Conservation (phyloP, 2,113 vertebrate species). For the Neolamprologus hecqui region DNA sequence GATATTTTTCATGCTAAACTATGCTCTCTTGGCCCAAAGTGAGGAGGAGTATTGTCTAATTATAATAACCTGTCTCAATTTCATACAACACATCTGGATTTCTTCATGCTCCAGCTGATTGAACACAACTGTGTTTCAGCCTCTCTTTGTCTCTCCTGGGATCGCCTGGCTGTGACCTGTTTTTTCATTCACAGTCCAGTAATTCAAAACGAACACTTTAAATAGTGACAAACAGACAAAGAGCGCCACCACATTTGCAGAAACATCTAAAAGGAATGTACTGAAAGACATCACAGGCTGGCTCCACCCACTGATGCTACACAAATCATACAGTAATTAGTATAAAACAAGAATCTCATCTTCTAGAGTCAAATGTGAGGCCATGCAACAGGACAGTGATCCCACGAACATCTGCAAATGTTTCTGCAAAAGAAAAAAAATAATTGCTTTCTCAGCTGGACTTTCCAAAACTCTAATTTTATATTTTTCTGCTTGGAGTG, state of each 20-base stretch:
- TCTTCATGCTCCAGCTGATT: background rate
- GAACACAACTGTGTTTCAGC: background rate
- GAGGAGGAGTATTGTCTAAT: background rate
- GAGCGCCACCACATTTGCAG: background rate
- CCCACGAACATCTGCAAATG: background rate
- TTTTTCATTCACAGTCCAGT: background rate
- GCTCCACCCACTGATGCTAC: background rate
- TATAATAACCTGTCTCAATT: background rate
- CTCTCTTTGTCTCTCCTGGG: background rate
- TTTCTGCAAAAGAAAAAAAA: background rate
- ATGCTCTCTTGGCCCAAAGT: background rate
- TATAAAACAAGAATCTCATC: background rate
- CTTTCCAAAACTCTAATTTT: background rate
- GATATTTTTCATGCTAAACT: background rate
- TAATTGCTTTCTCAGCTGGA: fast-evolving
- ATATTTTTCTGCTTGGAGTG: background rate
- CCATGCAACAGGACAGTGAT: background rate
- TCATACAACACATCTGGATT: background rate
- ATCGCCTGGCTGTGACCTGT: background rate
- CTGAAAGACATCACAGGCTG: background rate
- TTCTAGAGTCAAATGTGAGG: background rate
- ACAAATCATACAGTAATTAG: background rate
- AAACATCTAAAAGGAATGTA: background rate
- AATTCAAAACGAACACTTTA: background rate
- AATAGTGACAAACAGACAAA: background rate